phyloP scores from a whole-genome alignment of 2,113 vertebrate genomes.

The Seriola quinqueradiata region DNA sequence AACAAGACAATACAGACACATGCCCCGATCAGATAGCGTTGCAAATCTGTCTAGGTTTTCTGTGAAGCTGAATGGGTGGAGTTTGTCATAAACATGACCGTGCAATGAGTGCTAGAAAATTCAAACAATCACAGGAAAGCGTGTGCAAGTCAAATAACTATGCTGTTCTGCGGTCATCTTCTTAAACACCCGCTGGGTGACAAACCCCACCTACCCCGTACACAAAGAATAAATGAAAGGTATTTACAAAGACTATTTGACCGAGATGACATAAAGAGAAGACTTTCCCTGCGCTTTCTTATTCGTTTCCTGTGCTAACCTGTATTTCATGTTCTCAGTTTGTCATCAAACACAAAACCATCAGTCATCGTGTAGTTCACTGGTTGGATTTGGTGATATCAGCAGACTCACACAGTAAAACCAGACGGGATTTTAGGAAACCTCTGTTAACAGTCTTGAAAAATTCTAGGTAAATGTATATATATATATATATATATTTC shows the following conservation, averaged over 20 bases:
- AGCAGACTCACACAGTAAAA: neutral
- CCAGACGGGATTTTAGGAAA: neutral
- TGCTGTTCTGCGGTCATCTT: neutral
- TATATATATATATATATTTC: too few relatives aligned
- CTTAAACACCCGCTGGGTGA: neutral
- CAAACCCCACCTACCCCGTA: neutral
- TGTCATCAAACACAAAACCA: conserved; percentile 2
- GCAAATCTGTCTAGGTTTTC: neutral
- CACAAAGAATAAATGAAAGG: neutral
- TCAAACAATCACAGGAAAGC: neutral
- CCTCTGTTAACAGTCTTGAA: neutral
- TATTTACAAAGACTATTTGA: conserved; percentile 21
- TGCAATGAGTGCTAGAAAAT: neutral
- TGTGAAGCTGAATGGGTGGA: neutral
- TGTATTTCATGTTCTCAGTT: conserved; percentile 5
- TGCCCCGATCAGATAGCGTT: conserved; percentile 13
- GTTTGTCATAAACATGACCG: neutral
- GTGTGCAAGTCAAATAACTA: conserved; percentile 6
- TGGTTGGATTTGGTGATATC: neutral
- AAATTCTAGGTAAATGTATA: neutral
- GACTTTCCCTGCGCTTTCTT: neutral
- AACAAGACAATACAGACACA: conserved; percentile 41
- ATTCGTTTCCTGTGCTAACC: neutral
- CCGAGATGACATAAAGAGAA: conserved; percentile 17
- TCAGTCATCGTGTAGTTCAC: neutral